Evolutionary conservation across 2,113 vertebrate species (phyloP), one percentile per base, ranked within the genome.

Genomic region (Malurus alboscapulatus): DNA sequence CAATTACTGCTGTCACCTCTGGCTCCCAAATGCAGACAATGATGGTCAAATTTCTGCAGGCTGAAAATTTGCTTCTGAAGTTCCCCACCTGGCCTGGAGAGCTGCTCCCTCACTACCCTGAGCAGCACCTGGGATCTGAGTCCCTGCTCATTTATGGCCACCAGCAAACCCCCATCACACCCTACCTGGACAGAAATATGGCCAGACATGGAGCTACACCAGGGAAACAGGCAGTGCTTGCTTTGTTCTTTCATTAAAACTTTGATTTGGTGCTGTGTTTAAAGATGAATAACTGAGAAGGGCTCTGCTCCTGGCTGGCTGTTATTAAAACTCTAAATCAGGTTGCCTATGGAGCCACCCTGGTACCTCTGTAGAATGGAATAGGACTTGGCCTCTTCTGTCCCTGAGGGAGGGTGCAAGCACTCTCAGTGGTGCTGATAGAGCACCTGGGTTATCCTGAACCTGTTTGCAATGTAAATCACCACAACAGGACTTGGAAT

Each of bases 291-390:
- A 90, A 89, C 19, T 1, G 24, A 47, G 57, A 61, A 75, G 29
- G 86, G 11, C 61, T 45, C 58, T 42, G 27, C 16, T 91, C 26
- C 61, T 67, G 0, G 0, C 40, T 71, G 0, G 2, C 58, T 59
- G 21, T 83, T 95, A 93, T 93, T 95, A 92, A 95, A 95, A 47
- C 74, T 68, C 61, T 92, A 59, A 78, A 89, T 92, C 84, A 84
- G 66, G 30, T 36, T 81, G 32, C 53, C 30, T 44, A 2, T 2
- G 3, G 72, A 93, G 44, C 32, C 47, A 40, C 47, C 34, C 61
- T 38, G 20, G n/a, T 67, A 34, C 47, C 57, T 87, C 74, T 4
- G 1, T 30, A 59, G 69, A 84, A 78, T 22, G 34, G 27, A 71
- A 55, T 0, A 6, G 66, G 44, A 78, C 74, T 47, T 67, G 57